phyloP scores from a whole-genome alignment of 2,888 invertebrate genomes.

The Glaucopsyche alexis region DNA sequence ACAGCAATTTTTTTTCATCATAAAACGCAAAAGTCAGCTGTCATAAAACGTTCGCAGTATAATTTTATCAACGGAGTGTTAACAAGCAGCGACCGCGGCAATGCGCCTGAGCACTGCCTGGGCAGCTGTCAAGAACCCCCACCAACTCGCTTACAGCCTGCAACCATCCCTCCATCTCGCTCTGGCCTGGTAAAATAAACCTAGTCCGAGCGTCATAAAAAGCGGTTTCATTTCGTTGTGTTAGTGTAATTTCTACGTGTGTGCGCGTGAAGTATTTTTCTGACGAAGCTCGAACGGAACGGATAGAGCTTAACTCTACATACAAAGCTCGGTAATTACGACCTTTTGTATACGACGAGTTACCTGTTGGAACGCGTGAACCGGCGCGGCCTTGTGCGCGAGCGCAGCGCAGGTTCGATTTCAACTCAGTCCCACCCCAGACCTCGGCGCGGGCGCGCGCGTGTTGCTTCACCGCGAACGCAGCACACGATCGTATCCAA shows the following conservation, averaged over 20 bases:
- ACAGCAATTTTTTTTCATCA: not conserved
- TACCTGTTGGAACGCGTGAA: constrained; percentile 82
- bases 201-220: constrained; percentile 70
- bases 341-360: constrained; percentile 63
- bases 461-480: constrained; percentile 51
- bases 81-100: constrained; percentile 73
- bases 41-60: constrained; percentile 61
- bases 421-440: constrained; percentile 76
- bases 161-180: constrained; percentile 63
- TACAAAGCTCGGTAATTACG: constrained; percentile 57
- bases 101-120: constrained; percentile 73
- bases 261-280: constrained; percentile 71
- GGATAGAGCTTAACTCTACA: constrained; percentile 58
- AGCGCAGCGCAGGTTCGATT: constrained; percentile 76
- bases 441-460: constrained; percentile 69
- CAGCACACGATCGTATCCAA: constrained; percentile 72
- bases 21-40: constrained; percentile 46
- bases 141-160: constrained; percentile 62
- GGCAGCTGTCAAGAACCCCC: constrained; percentile 73
- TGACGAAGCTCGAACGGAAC: constrained; percentile 65
- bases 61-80: constrained; percentile 70
- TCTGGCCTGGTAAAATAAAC: constrained; percentile 63
- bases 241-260: constrained; percentile 53
- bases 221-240: constrained; percentile 70
- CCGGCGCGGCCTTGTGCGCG: constrained; percentile 81